A percentile compares a stretch with the other conserved stretches of the same genome.
phyloP scores from a whole-genome alignment of 2,797 vertebrate genomes.

The Buphagus erythrorhynchus region DNA sequence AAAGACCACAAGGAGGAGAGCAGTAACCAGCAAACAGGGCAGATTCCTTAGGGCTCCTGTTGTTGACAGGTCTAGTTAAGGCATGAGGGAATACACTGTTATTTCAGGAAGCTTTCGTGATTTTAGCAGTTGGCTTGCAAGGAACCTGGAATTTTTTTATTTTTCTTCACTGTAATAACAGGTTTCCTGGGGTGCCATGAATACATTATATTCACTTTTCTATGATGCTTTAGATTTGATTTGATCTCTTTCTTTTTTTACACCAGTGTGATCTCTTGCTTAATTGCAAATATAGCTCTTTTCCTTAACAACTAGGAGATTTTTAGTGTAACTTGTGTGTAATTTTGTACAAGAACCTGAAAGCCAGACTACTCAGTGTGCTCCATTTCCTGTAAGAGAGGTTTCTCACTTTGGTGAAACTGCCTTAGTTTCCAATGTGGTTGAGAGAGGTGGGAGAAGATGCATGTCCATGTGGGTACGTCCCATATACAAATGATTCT shows the following conservation, averaged over 20 bases:
- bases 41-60: not conserved
- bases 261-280: not conserved
- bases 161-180: not conserved
- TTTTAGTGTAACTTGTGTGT: not conserved
- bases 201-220: not conserved
- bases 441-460: not conserved
- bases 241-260: not conserved
- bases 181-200: not conserved
- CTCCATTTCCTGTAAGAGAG: not conserved
- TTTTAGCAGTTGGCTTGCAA: conserved; percentile 40
- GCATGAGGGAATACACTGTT: not conserved
- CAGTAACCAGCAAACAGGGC: not conserved
- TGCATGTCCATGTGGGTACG: not conserved
- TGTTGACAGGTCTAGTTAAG: conserved; percentile 26
- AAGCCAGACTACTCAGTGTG: not conserved
- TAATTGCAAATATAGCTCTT: not conserved
- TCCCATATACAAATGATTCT: not conserved
- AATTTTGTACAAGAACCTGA: not conserved
- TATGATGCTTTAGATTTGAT: not conserved
- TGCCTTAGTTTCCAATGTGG: not conserved
- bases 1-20: not conserved
- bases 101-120: not conserved
- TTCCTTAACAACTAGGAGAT: not conserved
- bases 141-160: not conserved
- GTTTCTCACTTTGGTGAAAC: not conserved